A percentile compares a stretch with the other conserved stretches of the same genome.
Conservation (phyloP, 2,113 vertebrate species). For the Microtus pennsylvanicus region DNA sequence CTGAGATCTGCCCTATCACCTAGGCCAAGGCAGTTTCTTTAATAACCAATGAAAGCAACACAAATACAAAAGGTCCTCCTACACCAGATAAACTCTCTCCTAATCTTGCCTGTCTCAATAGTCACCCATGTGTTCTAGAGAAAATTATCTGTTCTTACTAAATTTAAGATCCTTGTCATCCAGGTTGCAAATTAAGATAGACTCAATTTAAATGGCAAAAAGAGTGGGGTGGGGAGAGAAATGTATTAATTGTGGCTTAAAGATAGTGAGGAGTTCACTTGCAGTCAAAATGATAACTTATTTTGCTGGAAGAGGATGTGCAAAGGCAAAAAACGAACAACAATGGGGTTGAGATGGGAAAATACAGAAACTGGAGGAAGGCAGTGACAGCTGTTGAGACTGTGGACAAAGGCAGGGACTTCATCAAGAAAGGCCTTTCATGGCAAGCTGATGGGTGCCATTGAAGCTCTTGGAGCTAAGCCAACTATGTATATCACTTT, state of each 20-base stretch:
- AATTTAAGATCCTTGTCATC: not conserved
- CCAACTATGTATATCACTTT: conserved; percentile 3
- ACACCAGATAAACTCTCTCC: not conserved
- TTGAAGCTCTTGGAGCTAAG: not conserved
- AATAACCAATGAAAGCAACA: too few relatives aligned
- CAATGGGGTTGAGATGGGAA: not conserved
- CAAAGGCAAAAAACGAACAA: not conserved
- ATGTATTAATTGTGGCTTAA: not conserved
- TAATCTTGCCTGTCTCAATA: not conserved
- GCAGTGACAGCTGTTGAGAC: not conserved
- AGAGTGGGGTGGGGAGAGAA: not conserved
- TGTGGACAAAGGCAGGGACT: not conserved
- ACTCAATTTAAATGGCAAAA: conserved; percentile 13
- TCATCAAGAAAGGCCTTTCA: not conserved
- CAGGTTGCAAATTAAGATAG: not conserved
- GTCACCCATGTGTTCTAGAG: not conserved
- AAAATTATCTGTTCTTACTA: not conserved
- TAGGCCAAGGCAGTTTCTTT: too few relatives aligned
- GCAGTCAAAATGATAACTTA: not conserved
- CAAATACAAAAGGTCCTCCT: too few relatives aligned
- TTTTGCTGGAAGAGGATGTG: not conserved
- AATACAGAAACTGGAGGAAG: not conserved
- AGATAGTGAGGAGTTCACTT: not conserved
- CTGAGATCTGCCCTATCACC: too few relatives aligned
- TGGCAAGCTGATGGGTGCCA: not conserved